Percentiles rank a stretch among this genome's conserved stretches.
These are phyloP conservation scores for Girardia tigrina DNA, from an alignment of 2,888 invertebrate genomes.

Conservation along the genomic window DNA sequence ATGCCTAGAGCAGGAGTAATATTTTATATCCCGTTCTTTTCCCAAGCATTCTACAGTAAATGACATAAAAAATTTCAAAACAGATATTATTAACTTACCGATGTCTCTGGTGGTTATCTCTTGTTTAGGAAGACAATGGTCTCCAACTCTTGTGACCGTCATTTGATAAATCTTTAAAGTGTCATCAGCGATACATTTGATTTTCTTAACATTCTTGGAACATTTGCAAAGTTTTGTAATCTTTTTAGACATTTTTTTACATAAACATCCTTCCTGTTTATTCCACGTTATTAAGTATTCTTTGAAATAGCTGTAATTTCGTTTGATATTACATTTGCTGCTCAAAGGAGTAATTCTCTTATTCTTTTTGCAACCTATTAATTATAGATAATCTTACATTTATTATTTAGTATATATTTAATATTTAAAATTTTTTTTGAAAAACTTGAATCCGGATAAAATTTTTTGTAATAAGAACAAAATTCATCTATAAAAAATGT, in stretches of 20 bases:
- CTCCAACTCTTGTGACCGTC: not conserved
- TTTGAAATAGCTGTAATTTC: not conserved
- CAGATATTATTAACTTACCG: constrained; percentile 25
- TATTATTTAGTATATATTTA: no score
- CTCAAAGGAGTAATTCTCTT: not conserved
- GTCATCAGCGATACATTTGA: constrained; percentile 30
- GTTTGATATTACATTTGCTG: constrained; percentile 6
- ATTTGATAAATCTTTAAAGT: constrained; percentile 28
- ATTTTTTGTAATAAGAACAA: no score
- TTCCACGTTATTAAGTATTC: constrained; percentile 16
- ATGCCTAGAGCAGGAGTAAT: not conserved
- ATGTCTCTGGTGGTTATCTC: constrained; percentile 27
- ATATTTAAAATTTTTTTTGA: no score
- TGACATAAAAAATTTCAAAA: not conserved
- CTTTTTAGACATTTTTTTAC: constrained; percentile 1
- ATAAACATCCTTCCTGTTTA: constrained; percentile 23
- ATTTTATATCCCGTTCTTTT: not conserved
- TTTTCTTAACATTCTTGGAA: constrained; percentile 24
- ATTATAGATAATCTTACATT: no score
- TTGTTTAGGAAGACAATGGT: constrained; percentile 31
- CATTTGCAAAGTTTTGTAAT: constrained; percentile 29
- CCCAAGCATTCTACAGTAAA: not conserved
- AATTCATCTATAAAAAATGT: no score
- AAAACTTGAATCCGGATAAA: no score
- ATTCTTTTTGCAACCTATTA: constrained; percentile 30